These are phyloP conservation scores for Delphinus delphis DNA, from an alignment of 2,113 vertebrate genomes.

Conservation along the genomic window DNA sequence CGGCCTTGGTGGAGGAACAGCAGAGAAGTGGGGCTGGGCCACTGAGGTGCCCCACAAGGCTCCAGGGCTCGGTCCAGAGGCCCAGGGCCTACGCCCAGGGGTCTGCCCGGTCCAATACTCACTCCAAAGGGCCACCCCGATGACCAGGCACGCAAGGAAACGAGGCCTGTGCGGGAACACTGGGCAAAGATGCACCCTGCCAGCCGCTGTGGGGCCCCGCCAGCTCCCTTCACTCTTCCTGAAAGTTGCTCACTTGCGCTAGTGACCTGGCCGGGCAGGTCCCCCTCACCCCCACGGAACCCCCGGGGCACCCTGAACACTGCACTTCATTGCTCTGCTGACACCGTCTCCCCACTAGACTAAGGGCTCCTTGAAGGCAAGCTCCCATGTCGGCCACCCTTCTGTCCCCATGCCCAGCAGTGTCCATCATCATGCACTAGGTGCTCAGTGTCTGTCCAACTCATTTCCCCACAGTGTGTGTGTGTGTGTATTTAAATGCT, in stretches of 20 bases:
- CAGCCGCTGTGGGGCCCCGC: rapidly evolving
- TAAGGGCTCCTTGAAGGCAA: neutral
- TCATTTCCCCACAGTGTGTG: neutral
- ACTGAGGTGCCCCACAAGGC: neutral
- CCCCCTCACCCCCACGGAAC: neutral
- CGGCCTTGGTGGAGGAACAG: too few relatives aligned
- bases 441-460: neutral
- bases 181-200: neutral
- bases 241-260: neutral
- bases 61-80: neutral
- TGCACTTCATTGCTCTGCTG: neutral
- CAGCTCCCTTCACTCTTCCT: neutral
- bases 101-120: neutral
- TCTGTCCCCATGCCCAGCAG: neutral
- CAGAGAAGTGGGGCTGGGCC: neutral
- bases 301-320: neutral
- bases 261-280: too few relatives aligned
- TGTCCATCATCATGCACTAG: neutral
- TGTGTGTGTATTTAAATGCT: neutral
- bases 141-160: neutral
- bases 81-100: too few relatives aligned
- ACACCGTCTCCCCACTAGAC: neutral
- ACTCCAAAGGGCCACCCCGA: neutral
- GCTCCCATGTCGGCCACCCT: neutral
- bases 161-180: neutral